Base-by-base conservation (phyloP, 2,888 invertebrate species). In the Drosophila longiperda region DNA sequence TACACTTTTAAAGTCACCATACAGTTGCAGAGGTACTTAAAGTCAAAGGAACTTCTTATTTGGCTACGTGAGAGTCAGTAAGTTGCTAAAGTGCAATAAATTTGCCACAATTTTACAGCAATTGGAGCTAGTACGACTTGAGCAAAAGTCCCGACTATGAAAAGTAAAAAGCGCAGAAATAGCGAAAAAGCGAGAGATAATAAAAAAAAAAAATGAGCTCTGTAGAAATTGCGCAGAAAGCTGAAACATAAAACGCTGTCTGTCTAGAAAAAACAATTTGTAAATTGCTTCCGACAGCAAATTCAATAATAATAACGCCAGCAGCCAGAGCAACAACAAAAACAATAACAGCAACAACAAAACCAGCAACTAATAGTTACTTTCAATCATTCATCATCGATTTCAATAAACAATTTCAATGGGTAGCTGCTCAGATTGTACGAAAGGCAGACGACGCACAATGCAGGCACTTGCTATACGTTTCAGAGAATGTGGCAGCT, bases 401-500 rank as follows among this genome's bases (percentile, higher is more conserved):
- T 86, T 86, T 86, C 88, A 85, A 85, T 85, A 85, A 88, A 86
- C 88, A 86, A 88, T 88, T 88, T 85, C 88, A 81, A 88, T 85
- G 83, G 88, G 55, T 68, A 68, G 75, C 53, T 57, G 58, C 52
- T 36, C 73, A 80, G 81, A 64, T 61, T 60, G 53, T 58, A 55
- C 64, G 61, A 67, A 73, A 71, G 66, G 73, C 68, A 77, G 77
- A 77, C 79, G 68, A 69, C 80, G 79, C 83, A 85, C 75, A 82
- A 75, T 75, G 57, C 57, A 63, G 70, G 59, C 85, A 80, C 78
- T 80, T 70, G 83, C 83, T 66, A 65, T 64, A 66, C 52, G 74
- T 53, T 55, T 63, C 40, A 42, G 50, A 58, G 71, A 54, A 67
- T 45, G 34, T 65, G 49, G 52, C 77, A 48, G 40, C 20, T 9